These are phyloP conservation scores for Aythya baeri DNA, from an alignment of 2,113 vertebrate species.

Conservation along the genomic window DNA sequence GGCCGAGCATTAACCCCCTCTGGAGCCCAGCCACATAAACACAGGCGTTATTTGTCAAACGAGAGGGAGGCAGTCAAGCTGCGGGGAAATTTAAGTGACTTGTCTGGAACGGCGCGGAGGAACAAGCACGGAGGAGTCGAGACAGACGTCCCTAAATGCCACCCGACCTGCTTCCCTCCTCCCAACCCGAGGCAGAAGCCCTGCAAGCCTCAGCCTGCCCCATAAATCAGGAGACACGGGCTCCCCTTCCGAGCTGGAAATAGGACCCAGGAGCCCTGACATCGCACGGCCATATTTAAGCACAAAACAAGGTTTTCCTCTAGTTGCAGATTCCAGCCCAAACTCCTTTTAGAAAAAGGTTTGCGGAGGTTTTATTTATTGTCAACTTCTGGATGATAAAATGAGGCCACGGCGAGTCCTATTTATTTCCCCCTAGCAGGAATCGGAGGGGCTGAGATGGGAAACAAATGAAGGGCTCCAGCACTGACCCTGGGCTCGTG, in stretches of 20 bases:
- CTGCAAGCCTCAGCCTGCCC: background rate
- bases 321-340: slow-evolving; percentile 22
- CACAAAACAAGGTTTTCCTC: slow-evolving; percentile 7
- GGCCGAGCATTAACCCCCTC: slow-evolving; percentile 67
- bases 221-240: background rate
- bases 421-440: slow-evolving; percentile 55
- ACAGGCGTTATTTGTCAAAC: slow-evolving; percentile 55
- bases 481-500: slow-evolving; percentile 60
- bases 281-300: background rate
- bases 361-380: slow-evolving; percentile 57
- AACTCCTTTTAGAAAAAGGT: slow-evolving; percentile 43
- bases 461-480: slow-evolving; percentile 42
- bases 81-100: slow-evolving; percentile 42
- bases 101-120: background rate
- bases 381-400: slow-evolving; percentile 56
- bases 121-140: background rate
- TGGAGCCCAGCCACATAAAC: slow-evolving; percentile 60
- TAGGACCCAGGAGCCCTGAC: slow-evolving; percentile 2
- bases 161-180: background rate
- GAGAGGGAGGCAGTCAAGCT: slow-evolving; percentile 22
- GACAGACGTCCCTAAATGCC: background rate
- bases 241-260: background rate
- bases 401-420: slow-evolving; percentile 19
- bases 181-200: background rate
- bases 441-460: slow-evolving; percentile 39